Evolutionary conservation across 2,797 vertebrate species (phyloP), one percentile per base, ranked within the genome.

Genomic region (Pampus argenteus): DNA sequence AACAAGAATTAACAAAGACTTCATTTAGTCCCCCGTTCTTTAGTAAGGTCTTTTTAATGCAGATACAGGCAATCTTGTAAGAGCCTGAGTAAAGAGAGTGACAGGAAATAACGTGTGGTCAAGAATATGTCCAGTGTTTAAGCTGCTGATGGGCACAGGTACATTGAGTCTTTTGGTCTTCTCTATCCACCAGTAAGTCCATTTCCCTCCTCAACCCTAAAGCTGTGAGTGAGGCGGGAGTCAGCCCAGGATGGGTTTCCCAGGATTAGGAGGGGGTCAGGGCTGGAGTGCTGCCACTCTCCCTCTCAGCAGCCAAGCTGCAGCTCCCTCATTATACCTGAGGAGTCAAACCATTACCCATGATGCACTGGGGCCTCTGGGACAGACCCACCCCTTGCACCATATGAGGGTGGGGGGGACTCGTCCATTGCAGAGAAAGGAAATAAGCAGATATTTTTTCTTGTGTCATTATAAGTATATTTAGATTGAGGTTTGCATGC

Each of bases 301-400:
- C 72, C 74, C 84, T 89, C 91, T 89, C 91, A 93, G 90, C 89
- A 84, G 82, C 91, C 74, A 69, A 87, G 83, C 86, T 79, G 82
- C 85, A 90, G 80, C 85, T 92, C 83, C 76, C 88, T 92, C 85
- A 92, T 93, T 93, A 89, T 88, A 91, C 88, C 91, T 84, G 89
- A 91, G 88, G 89, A 89, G 91, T 80, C 84, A 81, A 84, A 87
- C 84, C 86, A 89, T 91, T 90, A 83, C 84, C 88, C 88, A 89
- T 81, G 85, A 83, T 90, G 88, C 85, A 90, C 66, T 52, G 64
- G 85, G 84, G 79, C 71, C 68, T 84, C 54, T 76, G 75, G 77
- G 79, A 86, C 62, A 70, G 68, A 66, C 81, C 81, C 76, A 74
- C 66, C 81, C 72, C 72, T 66, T 76, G 42, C 62, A 71, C 73